phyloP scores from a whole-genome alignment of 2,888 invertebrate species.

The Noctua pronuba region DNA sequence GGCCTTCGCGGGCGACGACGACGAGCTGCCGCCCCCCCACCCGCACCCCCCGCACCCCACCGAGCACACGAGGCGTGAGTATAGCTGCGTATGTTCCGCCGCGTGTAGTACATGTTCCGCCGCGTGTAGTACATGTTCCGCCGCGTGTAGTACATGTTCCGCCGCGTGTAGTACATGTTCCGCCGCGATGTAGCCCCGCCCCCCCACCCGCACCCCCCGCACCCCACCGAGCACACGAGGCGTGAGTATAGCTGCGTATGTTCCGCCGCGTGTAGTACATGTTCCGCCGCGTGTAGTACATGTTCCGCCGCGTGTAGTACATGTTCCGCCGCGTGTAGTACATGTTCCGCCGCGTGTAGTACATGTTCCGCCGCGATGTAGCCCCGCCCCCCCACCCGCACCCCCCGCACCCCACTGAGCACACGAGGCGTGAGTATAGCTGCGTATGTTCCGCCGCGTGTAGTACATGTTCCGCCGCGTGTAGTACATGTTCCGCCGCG shows the following conservation, averaged over 20 bases:
- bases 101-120: not conserved
- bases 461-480: too few relatives aligned
- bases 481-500: too few relatives aligned
- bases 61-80: constrained; percentile 25
- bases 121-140: not conserved
- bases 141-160: not conserved
- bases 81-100: not conserved
- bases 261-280: too few relatives aligned
- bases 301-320: too few relatives aligned
- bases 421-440: constrained; percentile 22
- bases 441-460: not conserved
- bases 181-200: not conserved
- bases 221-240: constrained; percentile 11
- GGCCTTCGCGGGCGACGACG: constrained; percentile 67
- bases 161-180: not conserved
- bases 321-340: too few relatives aligned
- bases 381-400: not conserved
- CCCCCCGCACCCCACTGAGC: constrained; percentile 13
- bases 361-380: too few relatives aligned
- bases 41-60: constrained; percentile 25
- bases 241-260: constrained; percentile 19
- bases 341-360: too few relatives aligned
- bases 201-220: constrained; percentile 7
- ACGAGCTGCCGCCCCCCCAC: constrained; percentile 55
- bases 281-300: too few relatives aligned